Evolutionary conservation across 2,113 vertebrate genomes (phyloP).

Genomic region (Circaetus gallicus): DNA sequence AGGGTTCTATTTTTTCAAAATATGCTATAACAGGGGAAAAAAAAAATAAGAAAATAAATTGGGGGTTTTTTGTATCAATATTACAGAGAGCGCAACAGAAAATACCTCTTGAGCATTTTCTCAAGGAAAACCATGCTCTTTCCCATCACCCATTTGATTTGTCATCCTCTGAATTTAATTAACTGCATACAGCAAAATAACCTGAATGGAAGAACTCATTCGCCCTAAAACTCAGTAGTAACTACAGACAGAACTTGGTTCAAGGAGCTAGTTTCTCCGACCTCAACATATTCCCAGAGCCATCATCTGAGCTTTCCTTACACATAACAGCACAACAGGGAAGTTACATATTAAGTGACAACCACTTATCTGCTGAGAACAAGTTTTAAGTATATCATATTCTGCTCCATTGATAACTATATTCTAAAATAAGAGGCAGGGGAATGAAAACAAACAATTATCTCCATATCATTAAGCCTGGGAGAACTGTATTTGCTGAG

Average conservation of each 20-base stretch:
- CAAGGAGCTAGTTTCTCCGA: background rate
- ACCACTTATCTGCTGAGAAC: background rate
- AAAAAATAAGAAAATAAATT: background rate
- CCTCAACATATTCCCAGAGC: background rate
- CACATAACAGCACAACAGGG: background rate
- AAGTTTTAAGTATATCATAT: background rate
- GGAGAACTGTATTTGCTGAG: background rate
- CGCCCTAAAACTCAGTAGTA: background rate
- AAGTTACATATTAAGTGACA: background rate
- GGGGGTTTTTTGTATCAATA: background rate
- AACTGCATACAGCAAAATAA: background rate
- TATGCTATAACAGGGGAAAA: accelerated
- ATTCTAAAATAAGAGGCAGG: background rate
- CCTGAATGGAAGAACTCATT: background rate
- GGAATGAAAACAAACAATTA: background rate
- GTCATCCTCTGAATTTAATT: background rate
- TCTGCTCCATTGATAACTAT: background rate
- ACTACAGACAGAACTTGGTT: background rate
- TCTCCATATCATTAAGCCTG: background rate
- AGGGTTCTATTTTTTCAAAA: background rate
- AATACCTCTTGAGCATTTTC: background rate
- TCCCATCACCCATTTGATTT: background rate
- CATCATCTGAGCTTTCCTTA: background rate
- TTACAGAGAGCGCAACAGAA: background rate
- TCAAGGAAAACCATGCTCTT: background rate